Evolutionary conservation across 2,888 invertebrate genomes (phyloP), one percentile per base, ranked within the genome.

Genomic region (Erebia palarica): DNA sequence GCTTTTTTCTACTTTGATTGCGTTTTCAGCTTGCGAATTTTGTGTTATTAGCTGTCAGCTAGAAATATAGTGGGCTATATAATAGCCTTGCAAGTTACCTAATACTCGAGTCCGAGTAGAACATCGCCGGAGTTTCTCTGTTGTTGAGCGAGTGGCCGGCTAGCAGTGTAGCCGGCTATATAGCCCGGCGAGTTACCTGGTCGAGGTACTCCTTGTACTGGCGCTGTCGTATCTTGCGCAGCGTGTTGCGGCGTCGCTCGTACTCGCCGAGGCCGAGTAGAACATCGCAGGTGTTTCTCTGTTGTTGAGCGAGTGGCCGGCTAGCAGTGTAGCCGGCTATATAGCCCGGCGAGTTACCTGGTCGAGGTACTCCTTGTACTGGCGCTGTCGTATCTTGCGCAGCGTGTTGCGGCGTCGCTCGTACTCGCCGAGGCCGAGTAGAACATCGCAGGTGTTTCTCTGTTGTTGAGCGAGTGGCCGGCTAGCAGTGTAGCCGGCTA

Each of bases 381-480:
- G 95, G 70, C 89, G 88, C 82, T 94, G 94, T 0, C 92, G 86
- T 72, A 94, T 86, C 80, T 92, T 90, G 68, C 93, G 81, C 68
- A 94, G 86, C 47, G 94, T 90, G 79, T 94, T 91, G 65, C 93
- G 79, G 3, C 94, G 79, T 2, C 94, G 88, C 78, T 95, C 95
- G 82, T 95, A 95, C 81, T 95, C 94, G 11, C 95, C 95, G 36
- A 95, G 86, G 0, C 94, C 95, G 59, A 94, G 84, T 73, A 95
- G 88, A 0, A 92, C 94, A 78, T 94, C 94, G 10, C 91, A 88
- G 0, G 82, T 73, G 13, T 76, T 70, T 18, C 87, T 76, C 75
- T 89, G 85, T 95, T 94, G 86, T 95, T 95, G 3, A 95, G 95
- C n/a, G 95, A 95, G 78, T 92, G 95, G 66, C 95, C 95, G 65